These are phyloP conservation scores for Pachycephus smyrnensis DNA, from an alignment of 2,888 invertebrate genomes.

Conservation along the genomic window DNA sequence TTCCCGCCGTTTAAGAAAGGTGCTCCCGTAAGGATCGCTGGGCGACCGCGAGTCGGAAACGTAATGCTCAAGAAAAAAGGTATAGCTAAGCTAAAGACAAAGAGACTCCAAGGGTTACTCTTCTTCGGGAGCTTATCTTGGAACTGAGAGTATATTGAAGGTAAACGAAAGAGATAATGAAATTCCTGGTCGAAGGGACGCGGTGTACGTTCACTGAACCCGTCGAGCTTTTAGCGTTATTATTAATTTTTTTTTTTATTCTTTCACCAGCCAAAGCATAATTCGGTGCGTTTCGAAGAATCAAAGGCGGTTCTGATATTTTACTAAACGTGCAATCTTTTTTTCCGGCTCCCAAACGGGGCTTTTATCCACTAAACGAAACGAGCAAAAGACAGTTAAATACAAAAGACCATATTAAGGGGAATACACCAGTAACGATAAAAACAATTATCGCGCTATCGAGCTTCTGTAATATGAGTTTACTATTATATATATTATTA, in stretches of 20 bases:
- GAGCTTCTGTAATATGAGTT: background rate
- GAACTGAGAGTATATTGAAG: background rate
- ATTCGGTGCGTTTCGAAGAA: background rate
- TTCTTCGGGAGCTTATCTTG: background rate
- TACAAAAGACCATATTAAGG: background rate
- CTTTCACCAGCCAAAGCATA: background rate
- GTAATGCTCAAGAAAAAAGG: background rate
- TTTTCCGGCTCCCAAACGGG: background rate
- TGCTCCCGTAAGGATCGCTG: slow-evolving; percentile 30
- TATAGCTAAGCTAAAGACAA: background rate
- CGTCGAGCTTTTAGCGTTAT: background rate
- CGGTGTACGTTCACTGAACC: background rate
- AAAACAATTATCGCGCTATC: background rate
- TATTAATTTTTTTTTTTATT: background rate
- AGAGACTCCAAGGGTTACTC: background rate
- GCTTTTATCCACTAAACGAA: background rate
- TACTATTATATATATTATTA: background rate
- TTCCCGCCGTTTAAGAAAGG: background rate
- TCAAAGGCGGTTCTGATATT: background rate
- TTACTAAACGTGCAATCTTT: background rate
- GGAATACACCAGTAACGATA: too few relatives aligned
- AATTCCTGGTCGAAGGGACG: background rate
- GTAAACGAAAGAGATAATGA: background rate
- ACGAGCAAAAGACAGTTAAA: background rate
- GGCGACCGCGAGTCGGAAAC: slow-evolving; percentile 24